Percentiles rank a stretch among this genome's conserved stretches.
Evolutionary conservation across 2,113 vertebrate species (phyloP).

Genomic region (Oenanthe oenanthe): DNA sequence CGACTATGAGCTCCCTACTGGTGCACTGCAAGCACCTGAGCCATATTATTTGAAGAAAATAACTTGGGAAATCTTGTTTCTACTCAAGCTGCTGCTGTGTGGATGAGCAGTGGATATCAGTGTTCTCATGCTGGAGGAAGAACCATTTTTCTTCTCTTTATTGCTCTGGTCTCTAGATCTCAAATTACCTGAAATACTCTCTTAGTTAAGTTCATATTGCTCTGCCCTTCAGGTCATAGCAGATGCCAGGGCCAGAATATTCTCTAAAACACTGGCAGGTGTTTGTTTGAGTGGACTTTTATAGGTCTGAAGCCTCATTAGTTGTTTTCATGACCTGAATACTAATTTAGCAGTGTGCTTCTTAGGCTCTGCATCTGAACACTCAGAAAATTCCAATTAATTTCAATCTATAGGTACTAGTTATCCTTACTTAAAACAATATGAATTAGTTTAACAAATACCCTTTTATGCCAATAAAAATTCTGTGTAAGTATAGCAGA

Average conservation of each 20-base stretch:
- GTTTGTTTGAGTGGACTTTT: conserved; percentile 62
- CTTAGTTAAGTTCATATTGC: conserved; percentile 30
- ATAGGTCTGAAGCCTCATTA: conserved; percentile 69
- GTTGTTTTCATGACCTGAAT: conserved; percentile 58
- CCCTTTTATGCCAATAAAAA: neutral
- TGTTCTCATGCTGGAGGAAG: neutral
- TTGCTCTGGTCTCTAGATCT: neutral
- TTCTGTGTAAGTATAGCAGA: neutral
- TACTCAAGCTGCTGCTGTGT: neutral
- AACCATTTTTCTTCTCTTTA: conserved; percentile 6
- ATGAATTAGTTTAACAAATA: neutral
- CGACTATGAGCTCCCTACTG: neutral
- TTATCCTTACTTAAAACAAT: neutral
- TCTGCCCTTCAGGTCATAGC: conserved; percentile 52
- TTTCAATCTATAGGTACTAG: neutral
- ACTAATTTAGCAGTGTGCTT: conserved; percentile 20
- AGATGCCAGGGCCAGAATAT: conserved; percentile 35
- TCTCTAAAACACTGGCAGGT: conserved; percentile 56
- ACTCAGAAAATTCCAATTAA: neutral
- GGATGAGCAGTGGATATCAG: neutral
- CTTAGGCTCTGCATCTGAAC: neutral
- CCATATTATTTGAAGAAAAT: neutral
- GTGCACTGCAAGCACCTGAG: neutral
- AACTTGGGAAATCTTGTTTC: neutral
- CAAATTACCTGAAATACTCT: conserved; percentile 33